Base-by-base conservation (phyloP, 2,888 invertebrate species). In the Apamea crenata region DNA sequence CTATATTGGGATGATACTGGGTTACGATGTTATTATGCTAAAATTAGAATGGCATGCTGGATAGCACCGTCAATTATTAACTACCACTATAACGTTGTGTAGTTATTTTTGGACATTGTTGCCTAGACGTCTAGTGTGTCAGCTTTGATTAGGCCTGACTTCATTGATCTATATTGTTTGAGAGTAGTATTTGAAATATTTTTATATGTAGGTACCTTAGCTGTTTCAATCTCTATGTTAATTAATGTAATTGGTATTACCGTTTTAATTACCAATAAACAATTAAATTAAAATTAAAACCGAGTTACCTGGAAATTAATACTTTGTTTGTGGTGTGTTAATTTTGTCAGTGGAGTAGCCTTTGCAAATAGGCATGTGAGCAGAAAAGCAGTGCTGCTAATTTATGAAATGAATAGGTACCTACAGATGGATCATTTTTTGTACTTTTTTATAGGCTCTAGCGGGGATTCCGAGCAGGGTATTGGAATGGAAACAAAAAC, bases 1-100 rank as follows among this genome's bases (percentile, higher is more conserved):
- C 53, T 66, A n/a, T 12, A 71, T 71, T 70, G 81, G 53, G 82
- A 81, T 65, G 74, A 78, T 74, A 77, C 76, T 76, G 68, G 76
- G 80, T 79, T 78, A 78, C 77, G 74, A 78, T 68, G 63, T n/a
- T 72, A 77, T 69, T 81, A 77, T 12, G 69, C 63, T 80, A 80
- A 73, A 76, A 74, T 70, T 82, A 86, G 79, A 73, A 44, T 29
- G 16, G 65, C 14, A 72, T 56, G 65, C 67, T 76, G 70, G 29
- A 67, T 67, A 77, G 59, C 59, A 59, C 68, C 18, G 44, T 68
- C 36, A 81, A 77, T 74, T 66, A 50, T 72, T 70, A 53, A 47
- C 65, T 73, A 65, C 69, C 50, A 82, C 59, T 47, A 36, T 53
- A 32, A 29, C n/a, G 65, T 21, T 53, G 68, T 53, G 71, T 36